Base-by-base conservation (phyloP, 2,797 vertebrate species). In the Luscinia luscinia region DNA sequence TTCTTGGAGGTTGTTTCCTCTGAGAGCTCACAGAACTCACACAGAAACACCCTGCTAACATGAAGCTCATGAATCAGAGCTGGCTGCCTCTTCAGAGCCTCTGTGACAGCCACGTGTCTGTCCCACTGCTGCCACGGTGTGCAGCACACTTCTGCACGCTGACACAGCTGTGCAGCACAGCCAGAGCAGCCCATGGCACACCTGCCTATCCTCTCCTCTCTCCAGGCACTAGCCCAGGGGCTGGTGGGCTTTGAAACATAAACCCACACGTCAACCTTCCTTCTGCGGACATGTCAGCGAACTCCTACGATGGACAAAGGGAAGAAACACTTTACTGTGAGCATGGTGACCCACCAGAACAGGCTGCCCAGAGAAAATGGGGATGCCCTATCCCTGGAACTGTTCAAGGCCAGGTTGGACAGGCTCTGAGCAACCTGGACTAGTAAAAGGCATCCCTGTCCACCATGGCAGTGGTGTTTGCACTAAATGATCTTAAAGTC, bases 71-170 rank as follows among this genome's bases (percentile, higher is more conserved):
- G 38, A 24, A 69, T 18, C 17, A 52, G 59, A 91, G 22, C 12
- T 18, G 27, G 5, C 19, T 18, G 15, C 22, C 16, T 48, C 43
- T 22, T 27, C 28, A 40, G 45, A 17, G 54, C 23, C 21, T 26
- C 14, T 9, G 12, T 11, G n/a, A 19, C 45, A 73, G 30, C 12
- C 6, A 40, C 15, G 3, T 28, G 30, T 8, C 24, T 52, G 45
- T 32, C 4, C 46, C 51, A 66, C 32, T 0, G 7, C 52, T 43
- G 45, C 41, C 32, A n/a, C 0, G 0, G 57, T 1, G 19, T 4
- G 21, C 52, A 41, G 43, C 18, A 5, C 4, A 11, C 28, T 38
- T 24, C 13, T 24, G 12, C 5, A 57, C 1, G 0, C 49, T 5
- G 15, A 14, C 8, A 34, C 2, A 11, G 30, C 16, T 14, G 34